These are phyloP conservation scores for Caenorhabditis latens DNA, from an alignment of 1,140 invertebrate species.

Conservation along the genomic window DNA sequence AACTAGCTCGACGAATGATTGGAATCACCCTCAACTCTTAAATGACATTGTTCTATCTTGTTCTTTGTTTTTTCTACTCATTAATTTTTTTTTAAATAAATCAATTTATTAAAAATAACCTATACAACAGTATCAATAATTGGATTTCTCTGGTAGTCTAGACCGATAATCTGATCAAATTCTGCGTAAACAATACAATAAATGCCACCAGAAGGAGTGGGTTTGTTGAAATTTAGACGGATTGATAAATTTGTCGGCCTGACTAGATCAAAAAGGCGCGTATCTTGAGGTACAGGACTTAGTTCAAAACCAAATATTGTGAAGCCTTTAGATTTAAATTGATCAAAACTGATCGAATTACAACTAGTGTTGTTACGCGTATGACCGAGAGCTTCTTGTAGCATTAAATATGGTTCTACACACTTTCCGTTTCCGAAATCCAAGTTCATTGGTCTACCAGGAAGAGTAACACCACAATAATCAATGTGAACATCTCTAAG, in stretches of 20 bases:
- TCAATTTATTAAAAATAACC: neutral
- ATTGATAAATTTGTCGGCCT: neutral
- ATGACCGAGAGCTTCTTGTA: constrained; percentile 5
- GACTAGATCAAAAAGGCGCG: neutral
- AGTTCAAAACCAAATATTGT: constrained; percentile 11
- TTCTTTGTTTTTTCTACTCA: too few species aligned
- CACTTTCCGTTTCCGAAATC: neutral
- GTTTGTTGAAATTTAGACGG: neutral
- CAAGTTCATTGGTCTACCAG: neutral
- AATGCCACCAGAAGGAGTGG: neutral
- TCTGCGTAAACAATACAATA: constrained; percentile 11
- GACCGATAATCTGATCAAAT: neutral
- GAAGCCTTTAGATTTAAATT: neutral
- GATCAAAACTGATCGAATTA: neutral
- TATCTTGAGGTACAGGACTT: neutral
- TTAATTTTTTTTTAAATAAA: neutral
- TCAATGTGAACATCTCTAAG: neutral
- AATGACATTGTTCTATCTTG: too few species aligned
- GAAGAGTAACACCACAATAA: neutral
- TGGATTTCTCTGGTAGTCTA: neutral
- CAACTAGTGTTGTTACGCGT: neutral
- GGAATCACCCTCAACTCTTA: neutral
- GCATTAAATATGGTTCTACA: neutral
- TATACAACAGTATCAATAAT: neutral
- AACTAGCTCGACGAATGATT: neutral